A percentile compares a stretch with the other conserved stretches of the same genome.
phyloP scores from a whole-genome alignment of 53 echinoderm and acorn worm species.

The Holothuria leucospilota region DNA sequence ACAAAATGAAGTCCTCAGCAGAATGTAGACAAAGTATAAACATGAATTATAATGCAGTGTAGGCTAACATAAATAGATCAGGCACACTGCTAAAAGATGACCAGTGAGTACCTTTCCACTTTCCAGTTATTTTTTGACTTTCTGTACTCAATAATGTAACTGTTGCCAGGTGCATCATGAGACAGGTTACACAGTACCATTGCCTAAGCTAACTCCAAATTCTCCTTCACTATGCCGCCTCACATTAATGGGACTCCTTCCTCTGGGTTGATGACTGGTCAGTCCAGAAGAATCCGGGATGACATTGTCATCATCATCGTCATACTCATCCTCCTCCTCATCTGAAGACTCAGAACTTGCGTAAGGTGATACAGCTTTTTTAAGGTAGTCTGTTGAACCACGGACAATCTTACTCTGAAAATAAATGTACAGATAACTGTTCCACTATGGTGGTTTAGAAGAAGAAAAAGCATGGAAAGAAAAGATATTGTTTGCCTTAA shows the following conservation, averaged over 20 bases:
- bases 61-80: too few species aligned
- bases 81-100: too few species aligned
- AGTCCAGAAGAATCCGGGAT: not conserved
- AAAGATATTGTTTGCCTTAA: not conserved
- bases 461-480: not conserved
- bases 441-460: not conserved
- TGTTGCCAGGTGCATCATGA: too few species aligned
- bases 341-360: slow-evolving; percentile 66
- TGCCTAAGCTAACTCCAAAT: not conserved
- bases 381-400: slow-evolving; percentile 74
- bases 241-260: not conserved
- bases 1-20: too few species aligned
- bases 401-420: slow-evolving; percentile 80
- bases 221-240: not conserved
- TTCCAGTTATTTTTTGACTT: too few species aligned
- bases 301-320: not conserved
- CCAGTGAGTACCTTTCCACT: too few species aligned
- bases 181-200: not conserved
- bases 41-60: too few species aligned
- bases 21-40: too few species aligned
- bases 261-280: not conserved
- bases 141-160: too few species aligned
- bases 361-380: slow-evolving; percentile 87
- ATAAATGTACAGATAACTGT: not conserved
- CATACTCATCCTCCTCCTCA: slow-evolving; percentile 16